Evolutionary conservation across 2,113 vertebrate genomes (phyloP).

Genomic region (Bujurquina vittata): DNA sequence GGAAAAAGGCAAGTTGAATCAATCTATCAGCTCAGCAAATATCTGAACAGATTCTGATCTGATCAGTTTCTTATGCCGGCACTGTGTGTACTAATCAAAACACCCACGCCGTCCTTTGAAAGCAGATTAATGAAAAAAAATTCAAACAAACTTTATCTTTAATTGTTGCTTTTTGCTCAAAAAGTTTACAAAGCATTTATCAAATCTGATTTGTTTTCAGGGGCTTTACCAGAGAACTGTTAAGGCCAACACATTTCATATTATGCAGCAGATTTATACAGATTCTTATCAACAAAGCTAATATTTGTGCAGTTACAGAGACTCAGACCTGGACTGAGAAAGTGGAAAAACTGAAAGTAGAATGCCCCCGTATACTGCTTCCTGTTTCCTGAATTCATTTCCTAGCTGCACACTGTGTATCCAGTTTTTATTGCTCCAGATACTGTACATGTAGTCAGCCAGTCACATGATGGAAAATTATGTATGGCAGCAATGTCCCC

Average conservation of each 20-base stretch:
- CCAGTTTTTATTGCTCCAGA: neutral
- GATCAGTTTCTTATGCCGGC: neutral
- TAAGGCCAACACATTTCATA: neutral
- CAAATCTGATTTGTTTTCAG: neutral
- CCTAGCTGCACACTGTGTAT: neutral
- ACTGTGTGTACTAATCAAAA: neutral
- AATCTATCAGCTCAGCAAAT: neutral
- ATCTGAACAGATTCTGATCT: neutral
- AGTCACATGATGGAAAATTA: neutral
- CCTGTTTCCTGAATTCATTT: neutral
- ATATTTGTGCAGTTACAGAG: slow-evolving; percentile 5
- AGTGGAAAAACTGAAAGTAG: slow-evolving; percentile 2
- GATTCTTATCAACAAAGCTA: neutral
- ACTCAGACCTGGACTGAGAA: neutral
- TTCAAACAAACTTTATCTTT: neutral
- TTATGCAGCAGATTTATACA: neutral
- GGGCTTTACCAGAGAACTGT: neutral
- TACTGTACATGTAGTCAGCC: neutral
- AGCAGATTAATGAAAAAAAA: neutral
- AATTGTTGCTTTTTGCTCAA: neutral
- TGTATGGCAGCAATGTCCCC: neutral
- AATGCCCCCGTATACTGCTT: neutral
- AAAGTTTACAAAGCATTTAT: neutral
- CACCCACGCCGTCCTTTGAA: neutral
- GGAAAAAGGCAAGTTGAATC: neutral